Evolutionary conservation across 2,888 invertebrate genomes (phyloP).

Genomic region (Frankliniella fusca): DNA sequence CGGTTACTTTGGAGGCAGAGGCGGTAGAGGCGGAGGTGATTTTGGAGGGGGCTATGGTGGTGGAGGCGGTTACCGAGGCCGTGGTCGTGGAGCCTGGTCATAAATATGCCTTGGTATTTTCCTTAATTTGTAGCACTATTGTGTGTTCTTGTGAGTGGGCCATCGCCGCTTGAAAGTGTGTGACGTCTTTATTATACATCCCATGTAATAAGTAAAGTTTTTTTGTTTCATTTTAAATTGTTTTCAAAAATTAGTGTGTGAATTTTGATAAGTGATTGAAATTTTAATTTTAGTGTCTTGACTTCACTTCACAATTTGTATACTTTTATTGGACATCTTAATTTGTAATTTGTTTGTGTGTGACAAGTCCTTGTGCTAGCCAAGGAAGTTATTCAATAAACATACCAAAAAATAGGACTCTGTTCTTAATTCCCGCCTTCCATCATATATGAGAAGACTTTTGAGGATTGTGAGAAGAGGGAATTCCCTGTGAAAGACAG

Average conservation of each 20-base stretch:
- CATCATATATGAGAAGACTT: no score
- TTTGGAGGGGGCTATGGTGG: constrained; percentile 29
- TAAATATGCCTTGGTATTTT: not conserved
- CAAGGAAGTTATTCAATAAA: no score
- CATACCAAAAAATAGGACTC: no score
- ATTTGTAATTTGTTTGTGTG: not conserved
- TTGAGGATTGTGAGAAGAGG: no score
- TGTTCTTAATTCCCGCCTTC: no score
- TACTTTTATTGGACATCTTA: not conserved
- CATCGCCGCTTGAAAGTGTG: not conserved
- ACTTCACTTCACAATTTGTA: not conserved
- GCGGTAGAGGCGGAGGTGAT: constrained; percentile 28
- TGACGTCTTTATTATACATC: not conserved
- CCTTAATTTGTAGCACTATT: not conserved
- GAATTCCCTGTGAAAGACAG: no score
- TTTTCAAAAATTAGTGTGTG: not conserved
- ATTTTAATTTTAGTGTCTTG: not conserved
- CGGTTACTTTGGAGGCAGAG: not conserved
- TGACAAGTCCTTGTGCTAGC: not conserved
- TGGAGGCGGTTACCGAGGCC: constrained; percentile 31
- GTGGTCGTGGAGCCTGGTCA: constrained; percentile 27
- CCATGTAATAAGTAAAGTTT: no score
- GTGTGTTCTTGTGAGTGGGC: no score
- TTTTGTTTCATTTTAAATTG: no score
- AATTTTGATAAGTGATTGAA: not conserved